phyloP scores from a whole-genome alignment of 2,797 vertebrate species.

The Falco rusticolus region DNA sequence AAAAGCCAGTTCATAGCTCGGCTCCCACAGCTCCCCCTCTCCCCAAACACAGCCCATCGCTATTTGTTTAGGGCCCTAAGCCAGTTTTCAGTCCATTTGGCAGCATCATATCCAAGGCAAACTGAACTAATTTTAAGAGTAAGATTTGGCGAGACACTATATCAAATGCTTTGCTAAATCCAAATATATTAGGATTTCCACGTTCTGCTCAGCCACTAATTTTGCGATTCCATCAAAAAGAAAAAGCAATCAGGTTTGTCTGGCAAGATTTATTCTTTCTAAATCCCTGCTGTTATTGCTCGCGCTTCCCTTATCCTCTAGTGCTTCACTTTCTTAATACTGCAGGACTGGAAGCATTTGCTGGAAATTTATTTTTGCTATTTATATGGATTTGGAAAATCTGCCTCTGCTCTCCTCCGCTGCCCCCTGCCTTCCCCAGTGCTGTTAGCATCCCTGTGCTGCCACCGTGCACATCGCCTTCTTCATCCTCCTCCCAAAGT shows the following conservation, averaged over 20 bases:
- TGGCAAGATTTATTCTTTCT: slow-evolving; percentile 67
- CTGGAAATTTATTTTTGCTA: slow-evolving; percentile 54
- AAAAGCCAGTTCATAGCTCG: not conserved
- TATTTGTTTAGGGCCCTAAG: slow-evolving; percentile 26
- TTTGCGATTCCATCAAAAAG: slow-evolving; percentile 67
- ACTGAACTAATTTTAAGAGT: slow-evolving; percentile 67
- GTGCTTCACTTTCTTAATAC: slow-evolving; percentile 64
- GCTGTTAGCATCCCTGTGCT: not conserved
- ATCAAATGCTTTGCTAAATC: slow-evolving; percentile 71
- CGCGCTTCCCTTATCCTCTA: slow-evolving; percentile 67
- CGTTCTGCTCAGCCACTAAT: slow-evolving; percentile 63
- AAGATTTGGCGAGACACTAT: slow-evolving; percentile 59
- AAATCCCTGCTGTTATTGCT: slow-evolving; percentile 71
- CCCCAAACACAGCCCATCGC: not conserved
- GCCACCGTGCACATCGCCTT: not conserved
- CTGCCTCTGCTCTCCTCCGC: slow-evolving; percentile 37
- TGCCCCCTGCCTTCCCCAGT: slow-evolving; percentile 41
- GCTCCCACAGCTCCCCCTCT: not conserved
- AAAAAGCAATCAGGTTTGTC: slow-evolving; percentile 72
- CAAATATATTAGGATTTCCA: slow-evolving; percentile 72
- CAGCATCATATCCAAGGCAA: slow-evolving; percentile 46
- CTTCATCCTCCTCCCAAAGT: not conserved
- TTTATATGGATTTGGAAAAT: slow-evolving; percentile 56
- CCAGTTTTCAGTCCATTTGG: slow-evolving; percentile 55
- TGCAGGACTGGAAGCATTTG: slow-evolving; percentile 60